Percentiles rank a stretch among this genome's conserved stretches.
Evolutionary conservation across 2,113 vertebrate species (phyloP).

Genomic region (Etheostoma spectabile): DNA sequence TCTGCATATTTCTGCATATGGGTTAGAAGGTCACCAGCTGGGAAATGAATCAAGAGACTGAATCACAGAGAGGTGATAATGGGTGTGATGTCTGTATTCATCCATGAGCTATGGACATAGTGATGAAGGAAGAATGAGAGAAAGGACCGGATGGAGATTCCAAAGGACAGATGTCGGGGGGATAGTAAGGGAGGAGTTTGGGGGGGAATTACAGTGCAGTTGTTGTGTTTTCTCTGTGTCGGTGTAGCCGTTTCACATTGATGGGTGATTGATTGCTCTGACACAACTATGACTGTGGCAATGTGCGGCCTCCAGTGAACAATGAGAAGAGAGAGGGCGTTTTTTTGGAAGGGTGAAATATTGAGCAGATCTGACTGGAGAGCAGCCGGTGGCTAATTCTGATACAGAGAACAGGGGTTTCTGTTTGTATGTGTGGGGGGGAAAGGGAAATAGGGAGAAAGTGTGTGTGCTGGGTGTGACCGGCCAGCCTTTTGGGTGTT

Average conservation of each 20-base stretch:
- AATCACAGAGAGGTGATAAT: slow-evolving; percentile 50
- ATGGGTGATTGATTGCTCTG: slow-evolving; percentile 74
- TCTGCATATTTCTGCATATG: slow-evolving; percentile 11
- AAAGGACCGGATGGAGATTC: slow-evolving; percentile 1
- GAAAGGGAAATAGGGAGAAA: not conserved
- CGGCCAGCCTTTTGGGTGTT: slow-evolving; percentile 47
- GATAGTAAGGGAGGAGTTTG: slow-evolving; percentile 21
- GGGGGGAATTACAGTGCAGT: slow-evolving; percentile 12
- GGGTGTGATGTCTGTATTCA: slow-evolving; percentile 39
- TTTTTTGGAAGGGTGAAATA: slow-evolving; percentile 71
- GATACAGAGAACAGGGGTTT: slow-evolving; percentile 40
- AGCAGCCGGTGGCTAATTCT: slow-evolving; percentile 68
- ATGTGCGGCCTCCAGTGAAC: slow-evolving; percentile 62
- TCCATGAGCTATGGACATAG: not conserved
- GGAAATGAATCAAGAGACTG: slow-evolving; percentile 49
- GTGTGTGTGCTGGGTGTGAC: slow-evolving; percentile 33
- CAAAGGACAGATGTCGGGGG: slow-evolving; percentile 22
- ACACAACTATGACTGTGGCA: slow-evolving; percentile 73
- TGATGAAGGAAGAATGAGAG: not conserved
- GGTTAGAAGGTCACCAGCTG: slow-evolving; percentile 33
- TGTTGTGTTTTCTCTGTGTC: slow-evolving; percentile 45
- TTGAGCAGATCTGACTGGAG: slow-evolving; percentile 75
- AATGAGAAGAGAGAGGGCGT: slow-evolving; percentile 60
- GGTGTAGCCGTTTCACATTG: slow-evolving; percentile 58
- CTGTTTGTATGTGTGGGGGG: slow-evolving; percentile 14